These are phyloP conservation scores for Chaenocephalus aceratus DNA, from an alignment of 2,113 vertebrate species.

Conservation along the genomic window DNA sequence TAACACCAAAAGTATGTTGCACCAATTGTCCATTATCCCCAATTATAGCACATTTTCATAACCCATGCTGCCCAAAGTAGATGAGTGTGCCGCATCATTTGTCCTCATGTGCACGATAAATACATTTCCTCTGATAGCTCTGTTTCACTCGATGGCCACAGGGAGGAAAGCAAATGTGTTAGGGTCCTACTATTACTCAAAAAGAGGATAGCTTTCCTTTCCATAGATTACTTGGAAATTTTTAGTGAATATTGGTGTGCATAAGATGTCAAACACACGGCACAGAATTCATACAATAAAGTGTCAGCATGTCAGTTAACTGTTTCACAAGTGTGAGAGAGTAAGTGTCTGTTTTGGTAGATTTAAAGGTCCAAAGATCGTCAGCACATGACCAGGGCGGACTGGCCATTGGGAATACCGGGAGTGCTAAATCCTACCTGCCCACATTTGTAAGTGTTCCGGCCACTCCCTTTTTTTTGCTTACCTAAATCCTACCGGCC, in stretches of 20 bases:
- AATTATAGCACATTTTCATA: constrained; percentile 41
- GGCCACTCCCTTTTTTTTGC: too few species aligned
- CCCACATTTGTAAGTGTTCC: too few species aligned
- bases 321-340: not conserved
- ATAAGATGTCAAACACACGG: not conserved
- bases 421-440: too few species aligned
- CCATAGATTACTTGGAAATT: not conserved
- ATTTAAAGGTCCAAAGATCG: constrained; percentile 34
- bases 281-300: not conserved
- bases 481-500: too few species aligned
- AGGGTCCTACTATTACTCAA: not conserved
- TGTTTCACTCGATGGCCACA: not conserved
- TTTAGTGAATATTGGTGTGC: too few species aligned
- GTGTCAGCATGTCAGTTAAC: not conserved
- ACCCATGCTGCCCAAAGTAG: constrained; percentile 20
- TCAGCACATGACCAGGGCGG: not conserved
- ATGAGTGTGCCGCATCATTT: constrained; percentile 26
- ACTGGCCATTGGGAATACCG: too few species aligned
- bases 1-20: not conserved
- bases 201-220: not conserved
- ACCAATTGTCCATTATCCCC: constrained; percentile 38
- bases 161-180: not conserved
- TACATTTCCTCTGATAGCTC: constrained; percentile 11
- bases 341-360: not conserved
- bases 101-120: constrained; percentile 35